Conservation (phyloP, 2,113 vertebrate genomes). For the Eleginops maclovinus region DNA sequence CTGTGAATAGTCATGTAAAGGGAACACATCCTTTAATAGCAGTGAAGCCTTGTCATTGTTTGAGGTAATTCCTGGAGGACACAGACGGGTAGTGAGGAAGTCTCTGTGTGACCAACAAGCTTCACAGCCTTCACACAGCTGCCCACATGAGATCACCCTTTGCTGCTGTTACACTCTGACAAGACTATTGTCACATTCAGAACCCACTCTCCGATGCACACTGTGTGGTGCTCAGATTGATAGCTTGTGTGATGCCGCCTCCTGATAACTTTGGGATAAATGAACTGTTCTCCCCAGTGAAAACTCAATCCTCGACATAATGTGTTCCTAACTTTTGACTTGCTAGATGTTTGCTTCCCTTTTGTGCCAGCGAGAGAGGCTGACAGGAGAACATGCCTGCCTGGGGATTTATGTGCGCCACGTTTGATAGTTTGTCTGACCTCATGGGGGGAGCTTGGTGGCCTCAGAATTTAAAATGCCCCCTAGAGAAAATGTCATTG, state of each 20-base stretch:
- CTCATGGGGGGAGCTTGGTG: conserved; percentile 37
- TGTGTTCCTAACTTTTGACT: conserved; percentile 57
- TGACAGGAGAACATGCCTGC: conserved; percentile 55
- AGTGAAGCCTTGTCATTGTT: conserved; percentile 21
- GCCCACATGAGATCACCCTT: conserved; percentile 22
- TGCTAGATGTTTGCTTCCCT: conserved; percentile 42
- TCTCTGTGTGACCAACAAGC: background rate
- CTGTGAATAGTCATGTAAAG: background rate
- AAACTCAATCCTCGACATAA: conserved; percentile 26
- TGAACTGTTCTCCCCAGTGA: conserved; percentile 26
- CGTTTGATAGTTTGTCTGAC: conserved; percentile 62
- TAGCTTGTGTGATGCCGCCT: conserved; percentile 15
- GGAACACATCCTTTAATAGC: conserved; percentile 2
- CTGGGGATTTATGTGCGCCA: conserved; percentile 52
- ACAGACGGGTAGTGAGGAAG: background rate
- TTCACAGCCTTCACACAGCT: conserved; percentile 24
- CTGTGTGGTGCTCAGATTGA: conserved; percentile 9
- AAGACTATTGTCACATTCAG: conserved; percentile 23
- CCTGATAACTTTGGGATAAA: conserved; percentile 39
- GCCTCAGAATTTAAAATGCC: conserved; percentile 51
- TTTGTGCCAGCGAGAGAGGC: conserved; percentile 17
- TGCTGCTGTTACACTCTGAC: conserved; percentile 1
- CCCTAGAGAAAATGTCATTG: conserved; percentile 52
- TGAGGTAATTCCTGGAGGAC: conserved; percentile 19
- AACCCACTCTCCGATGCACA: background rate